phyloP scores from a whole-genome alignment of 2,113 vertebrate genomes.

The Lates calcarifer region DNA sequence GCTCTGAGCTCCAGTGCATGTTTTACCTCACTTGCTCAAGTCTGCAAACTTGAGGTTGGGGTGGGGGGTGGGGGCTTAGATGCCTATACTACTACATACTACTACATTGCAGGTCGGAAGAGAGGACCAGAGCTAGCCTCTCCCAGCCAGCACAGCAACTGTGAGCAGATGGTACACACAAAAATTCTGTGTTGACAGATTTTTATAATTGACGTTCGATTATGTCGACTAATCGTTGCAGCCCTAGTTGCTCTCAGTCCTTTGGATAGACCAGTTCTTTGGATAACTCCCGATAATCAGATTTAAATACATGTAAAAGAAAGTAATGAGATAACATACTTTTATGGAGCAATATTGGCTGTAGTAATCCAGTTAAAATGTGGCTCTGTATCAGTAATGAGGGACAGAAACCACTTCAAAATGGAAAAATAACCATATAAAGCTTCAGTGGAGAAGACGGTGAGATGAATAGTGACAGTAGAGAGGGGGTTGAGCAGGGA shows the following conservation, averaged over 20 bases:
- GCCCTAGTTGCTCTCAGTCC: neutral
- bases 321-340: conserved; percentile 6
- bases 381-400: neutral
- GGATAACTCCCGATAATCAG: neutral
- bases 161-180: no score
- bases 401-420: neutral
- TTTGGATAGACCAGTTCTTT: neutral
- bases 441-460: conserved; percentile 1
- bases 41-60: no score
- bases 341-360: neutral
- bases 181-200: no score
- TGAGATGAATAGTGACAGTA: conserved; percentile 29
- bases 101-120: no score
- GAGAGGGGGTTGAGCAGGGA: conserved; percentile 3
- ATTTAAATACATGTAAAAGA: neutral
- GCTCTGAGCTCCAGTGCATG: no score
- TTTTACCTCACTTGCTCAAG: no score
- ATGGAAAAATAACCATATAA: neutral
- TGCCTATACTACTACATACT: no score
- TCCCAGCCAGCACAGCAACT: no score
- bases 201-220: no score
- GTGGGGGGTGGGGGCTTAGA: no score
- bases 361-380: neutral
- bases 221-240: no score
- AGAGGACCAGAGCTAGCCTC: no score